Evolutionary conservation across 2,797 vertebrate species (phyloP).

Genomic region (Paramormyrops hopkinsi): DNA sequence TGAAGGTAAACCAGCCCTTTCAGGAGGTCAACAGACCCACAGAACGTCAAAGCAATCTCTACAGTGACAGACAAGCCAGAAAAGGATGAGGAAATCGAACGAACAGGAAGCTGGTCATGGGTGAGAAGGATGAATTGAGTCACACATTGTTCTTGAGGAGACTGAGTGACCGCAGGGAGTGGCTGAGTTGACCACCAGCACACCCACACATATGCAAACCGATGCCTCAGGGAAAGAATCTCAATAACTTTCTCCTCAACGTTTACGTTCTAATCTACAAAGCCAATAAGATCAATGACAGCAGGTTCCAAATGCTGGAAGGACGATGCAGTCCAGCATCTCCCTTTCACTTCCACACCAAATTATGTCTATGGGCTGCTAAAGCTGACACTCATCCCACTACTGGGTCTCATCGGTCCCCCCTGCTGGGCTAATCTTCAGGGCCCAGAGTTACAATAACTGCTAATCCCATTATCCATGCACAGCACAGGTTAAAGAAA

Average conservation of each 20-base stretch:
- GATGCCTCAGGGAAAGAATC: background rate
- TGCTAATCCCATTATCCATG: slow-evolving; percentile 60
- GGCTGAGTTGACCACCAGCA: background rate
- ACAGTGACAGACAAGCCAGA: background rate
- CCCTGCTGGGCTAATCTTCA: background rate
- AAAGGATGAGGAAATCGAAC: background rate
- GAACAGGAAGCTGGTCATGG: background rate
- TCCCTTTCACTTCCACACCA: background rate
- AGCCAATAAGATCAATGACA: background rate
- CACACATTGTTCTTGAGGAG: background rate
- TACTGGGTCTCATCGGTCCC: background rate
- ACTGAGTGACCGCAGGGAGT: background rate
- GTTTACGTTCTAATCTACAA: background rate
- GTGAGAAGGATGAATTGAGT: background rate
- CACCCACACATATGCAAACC: background rate
- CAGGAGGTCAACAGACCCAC: background rate
- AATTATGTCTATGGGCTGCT: background rate
- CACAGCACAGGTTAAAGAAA: slow-evolving; percentile 40
- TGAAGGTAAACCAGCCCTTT: background rate
- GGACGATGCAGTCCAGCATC: background rate
- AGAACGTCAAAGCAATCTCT: background rate
- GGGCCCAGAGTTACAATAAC: slow-evolving; percentile 41
- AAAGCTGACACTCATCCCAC: background rate
- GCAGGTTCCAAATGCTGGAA: background rate
- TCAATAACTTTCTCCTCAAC: background rate